Percentiles rank a stretch among this genome's conserved stretches.
Conservation (phyloP, 37 sponge, comb jelly and placozoan genomes). For the Sycon ciliatum region DNA sequence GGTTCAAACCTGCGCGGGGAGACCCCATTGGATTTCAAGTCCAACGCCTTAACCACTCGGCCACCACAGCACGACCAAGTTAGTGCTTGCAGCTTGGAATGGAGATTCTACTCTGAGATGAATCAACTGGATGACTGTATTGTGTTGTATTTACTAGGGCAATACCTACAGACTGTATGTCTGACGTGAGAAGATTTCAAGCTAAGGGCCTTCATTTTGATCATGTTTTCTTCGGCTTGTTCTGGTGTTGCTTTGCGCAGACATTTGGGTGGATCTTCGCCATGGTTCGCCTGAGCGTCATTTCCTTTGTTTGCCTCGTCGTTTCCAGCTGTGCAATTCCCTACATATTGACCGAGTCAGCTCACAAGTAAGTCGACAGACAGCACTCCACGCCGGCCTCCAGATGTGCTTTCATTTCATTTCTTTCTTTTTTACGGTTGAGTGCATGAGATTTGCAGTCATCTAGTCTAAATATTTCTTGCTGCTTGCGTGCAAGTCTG, state of each 20-base stretch:
- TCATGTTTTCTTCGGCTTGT: neutral
- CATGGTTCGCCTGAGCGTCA: neutral
- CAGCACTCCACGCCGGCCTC: no score
- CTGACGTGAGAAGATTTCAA: neutral
- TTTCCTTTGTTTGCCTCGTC: slow-evolving; percentile 36
- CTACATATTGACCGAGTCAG: slow-evolving; percentile 45
- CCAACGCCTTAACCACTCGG: no score
- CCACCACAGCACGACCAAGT: no score
- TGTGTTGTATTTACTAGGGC: no score
- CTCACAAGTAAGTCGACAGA: slow-evolving; percentile 50
- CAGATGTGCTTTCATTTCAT: no score
- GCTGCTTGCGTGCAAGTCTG: neutral
- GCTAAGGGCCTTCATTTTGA: neutral
- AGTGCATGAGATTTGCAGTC: neutral
- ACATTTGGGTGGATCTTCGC: slow-evolving; percentile 33
- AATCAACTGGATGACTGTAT: no score
- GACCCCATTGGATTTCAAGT: no score
- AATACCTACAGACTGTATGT: no score
- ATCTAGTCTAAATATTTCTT: neutral
- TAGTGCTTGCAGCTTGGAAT: no score
- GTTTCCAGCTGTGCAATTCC: slow-evolving; percentile 49
- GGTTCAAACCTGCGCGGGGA: no score
- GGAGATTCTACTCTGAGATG: no score
- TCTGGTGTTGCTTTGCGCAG: no score
- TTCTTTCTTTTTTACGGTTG: neutral